Base-by-base conservation (phyloP, 37 sponge, comb jelly and placozoan species). In the Aphrocallistes beatrix region DNA sequence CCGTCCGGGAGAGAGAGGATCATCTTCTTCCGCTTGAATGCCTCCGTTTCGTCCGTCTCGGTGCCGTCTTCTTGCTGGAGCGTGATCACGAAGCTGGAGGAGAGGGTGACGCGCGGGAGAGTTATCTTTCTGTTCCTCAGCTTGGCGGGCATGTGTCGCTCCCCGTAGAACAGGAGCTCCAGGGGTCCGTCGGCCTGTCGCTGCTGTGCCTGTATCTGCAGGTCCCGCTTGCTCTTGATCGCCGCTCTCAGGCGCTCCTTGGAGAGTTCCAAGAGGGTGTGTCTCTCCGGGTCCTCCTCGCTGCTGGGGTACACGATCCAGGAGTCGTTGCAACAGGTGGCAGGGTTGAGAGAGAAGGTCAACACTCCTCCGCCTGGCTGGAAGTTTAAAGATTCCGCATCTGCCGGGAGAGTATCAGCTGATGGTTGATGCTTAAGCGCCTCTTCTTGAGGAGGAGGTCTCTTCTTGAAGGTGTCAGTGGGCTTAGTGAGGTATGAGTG, bases 291-390 rank as follows among this genome's bases (percentile, higher is more conserved):
- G 51, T 94, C 95, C 28, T 86, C 40, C 23, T 17, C 17, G 51
- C 90, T 91, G 51, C 84, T 82, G 1, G 95, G 92, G 17, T 30
- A 38, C 50, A 92, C 91, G 21, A 94, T 37, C 95, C 95, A 60
- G 25, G 75, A 60, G 28, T 60, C 75, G 34, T 60, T 30, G 75
- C 75, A 25, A 13, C 75, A 60, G 25, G 75, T 60, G 34, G 75
- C 75, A 19, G 75, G 75, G 34, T 60, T 60, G 6, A 60, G 34
- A 3, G 75, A 60, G 75, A 60, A 60, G 75, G 75, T 60, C 6
- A 60, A 30, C 25, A 30, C n/a, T 6, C 75, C 75, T 3, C 75
- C 75, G 25, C 75, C 75, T 6, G 75, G 75, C 6, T 60, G 75
- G 34, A 32, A 60, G 34, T 19, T 30, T 6, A 13, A 6, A 19